Conservation (phyloP, 2,797 vertebrate genomes). For the Lycodopsis pacificus region DNA sequence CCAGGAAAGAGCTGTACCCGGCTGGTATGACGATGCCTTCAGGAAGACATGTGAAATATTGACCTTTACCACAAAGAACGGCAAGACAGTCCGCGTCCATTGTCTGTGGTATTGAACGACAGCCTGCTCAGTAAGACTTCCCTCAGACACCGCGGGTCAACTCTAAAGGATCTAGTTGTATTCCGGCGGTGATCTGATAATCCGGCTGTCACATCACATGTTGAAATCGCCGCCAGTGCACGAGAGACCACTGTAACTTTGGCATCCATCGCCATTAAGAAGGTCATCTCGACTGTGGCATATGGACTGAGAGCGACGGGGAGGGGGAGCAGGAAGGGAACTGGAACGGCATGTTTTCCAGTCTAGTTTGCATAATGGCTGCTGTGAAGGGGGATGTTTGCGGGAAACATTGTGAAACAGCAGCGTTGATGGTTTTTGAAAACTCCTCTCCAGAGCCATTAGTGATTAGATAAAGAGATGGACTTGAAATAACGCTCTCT, state of each 20-base stretch:
- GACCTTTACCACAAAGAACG: slow-evolving; percentile 59
- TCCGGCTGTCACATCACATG: slow-evolving; percentile 54
- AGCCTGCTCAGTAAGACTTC: slow-evolving; percentile 16
- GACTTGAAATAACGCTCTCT: slow-evolving; percentile 71
- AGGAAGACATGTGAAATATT: slow-evolving; percentile 38
- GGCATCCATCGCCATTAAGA: slow-evolving; percentile 51
- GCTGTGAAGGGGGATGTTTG: slow-evolving; percentile 34
- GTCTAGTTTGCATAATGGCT: slow-evolving; percentile 70
- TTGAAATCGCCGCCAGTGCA: slow-evolving; percentile 41
- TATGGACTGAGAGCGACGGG: slow-evolving; percentile 25
- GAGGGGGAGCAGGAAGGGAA: slow-evolving; percentile 10
- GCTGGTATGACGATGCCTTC: slow-evolving; percentile 32
- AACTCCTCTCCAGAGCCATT: slow-evolving; percentile 79
- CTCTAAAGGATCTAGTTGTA: slow-evolving; percentile 41
- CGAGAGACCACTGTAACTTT: slow-evolving; percentile 46
- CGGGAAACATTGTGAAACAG: slow-evolving; percentile 54
- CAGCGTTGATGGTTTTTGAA: slow-evolving; percentile 55
- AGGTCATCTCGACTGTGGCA: slow-evolving; percentile 53
- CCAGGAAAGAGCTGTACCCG: slow-evolving; percentile 17
- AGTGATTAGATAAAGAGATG: slow-evolving; percentile 78
- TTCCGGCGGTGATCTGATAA: slow-evolving; percentile 26
- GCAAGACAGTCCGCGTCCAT: not conserved
- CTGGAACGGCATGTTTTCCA: slow-evolving; percentile 48
- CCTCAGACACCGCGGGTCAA: slow-evolving; percentile 25
- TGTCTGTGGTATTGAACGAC: slow-evolving; percentile 19